Base-by-base conservation (phyloP, 2,888 invertebrate genomes). In the Thymelicus acteon region DNA sequence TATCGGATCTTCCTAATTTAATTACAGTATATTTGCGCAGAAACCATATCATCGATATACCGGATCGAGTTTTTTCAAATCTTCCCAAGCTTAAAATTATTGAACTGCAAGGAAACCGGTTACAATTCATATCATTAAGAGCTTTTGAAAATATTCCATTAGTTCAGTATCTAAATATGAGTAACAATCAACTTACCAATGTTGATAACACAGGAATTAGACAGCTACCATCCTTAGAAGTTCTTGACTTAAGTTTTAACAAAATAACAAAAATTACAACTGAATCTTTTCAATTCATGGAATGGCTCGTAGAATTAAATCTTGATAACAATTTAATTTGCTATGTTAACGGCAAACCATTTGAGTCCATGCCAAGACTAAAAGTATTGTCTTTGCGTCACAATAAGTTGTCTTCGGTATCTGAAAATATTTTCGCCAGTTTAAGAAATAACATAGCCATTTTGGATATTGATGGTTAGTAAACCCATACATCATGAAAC, bases 311-410 rank as follows among this genome's bases (percentile, higher is more conserved):
- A 0, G 98, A 98, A 84, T 87, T 98, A 6, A 96, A 97, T 93
- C 95, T 98, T 92, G 97, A 98, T 84, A 96, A 97, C 86, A 98
- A 98, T 89, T 94, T 95, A 73, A 96, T 98, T 78, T 98, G 98
- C 83, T 95, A 95, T 62, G 96, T 98, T 66, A 95, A 96, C 79
- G 97, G 97, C 4, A 95, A 96, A 40, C 97, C 97, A 1, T 98
- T 98, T 85, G 96, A 97, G 82, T 96, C 95, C 39, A 97, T 98
- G 97, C 96, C 97, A 2, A 94, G 97, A 71, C 85, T 98, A n/a
- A 95, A 97, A 77, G 96, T 97, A 24, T 93, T 98, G 31, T 97
- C 97, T 47, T 85, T 98, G 80, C 94, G 96, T 66, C 96, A 97
- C 81, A 98, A 98, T 85, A 95, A 95, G 78, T 94, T 98, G 86